Conservation (phyloP, 1,140 invertebrate species). For the Alviniconcha marisindica region DNA sequence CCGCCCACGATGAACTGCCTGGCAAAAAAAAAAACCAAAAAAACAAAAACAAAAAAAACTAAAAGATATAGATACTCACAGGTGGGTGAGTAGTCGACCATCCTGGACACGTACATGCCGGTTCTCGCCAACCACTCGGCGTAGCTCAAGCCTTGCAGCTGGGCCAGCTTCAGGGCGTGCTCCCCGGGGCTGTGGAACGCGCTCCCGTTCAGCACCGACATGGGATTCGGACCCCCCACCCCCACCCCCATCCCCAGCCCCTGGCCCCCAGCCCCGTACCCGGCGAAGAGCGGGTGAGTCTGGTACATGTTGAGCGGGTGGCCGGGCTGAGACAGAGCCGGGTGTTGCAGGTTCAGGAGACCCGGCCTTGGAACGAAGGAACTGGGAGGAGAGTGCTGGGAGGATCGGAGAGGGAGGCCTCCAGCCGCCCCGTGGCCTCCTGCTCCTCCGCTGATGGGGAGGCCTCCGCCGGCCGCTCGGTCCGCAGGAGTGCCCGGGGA, state of each 20-base stretch:
- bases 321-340: slow-evolving; percentile 52
- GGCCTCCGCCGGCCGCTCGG: neutral
- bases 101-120: slow-evolving; percentile 69
- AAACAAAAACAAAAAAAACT: too few species aligned
- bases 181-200: slow-evolving; percentile 69
- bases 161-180: slow-evolving; percentile 69
- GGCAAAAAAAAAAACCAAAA: too few species aligned
- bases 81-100: slow-evolving; percentile 70
- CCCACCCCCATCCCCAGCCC: slow-evolving; percentile 34
- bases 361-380: slow-evolving; percentile 67
- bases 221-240: slow-evolving; percentile 36
- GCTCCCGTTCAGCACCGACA: slow-evolving; percentile 60
- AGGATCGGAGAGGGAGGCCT: neutral
- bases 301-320: slow-evolving; percentile 55
- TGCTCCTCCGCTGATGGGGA: neutral
- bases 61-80: slow-evolving; percentile 47
- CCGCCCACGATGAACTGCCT: neutral
- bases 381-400: slow-evolving; percentile 42
- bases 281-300: slow-evolving; percentile 48
- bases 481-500: slow-evolving; percentile 24
- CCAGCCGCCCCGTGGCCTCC: too few species aligned
- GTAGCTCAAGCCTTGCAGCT: slow-evolving; percentile 61
- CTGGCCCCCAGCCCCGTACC: slow-evolving; percentile 33
- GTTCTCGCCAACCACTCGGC: slow-evolving; percentile 70
- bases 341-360: slow-evolving; percentile 63